Conservation (phyloP, 2,113 vertebrate genomes). For the Bubo blakistoni region DNA sequence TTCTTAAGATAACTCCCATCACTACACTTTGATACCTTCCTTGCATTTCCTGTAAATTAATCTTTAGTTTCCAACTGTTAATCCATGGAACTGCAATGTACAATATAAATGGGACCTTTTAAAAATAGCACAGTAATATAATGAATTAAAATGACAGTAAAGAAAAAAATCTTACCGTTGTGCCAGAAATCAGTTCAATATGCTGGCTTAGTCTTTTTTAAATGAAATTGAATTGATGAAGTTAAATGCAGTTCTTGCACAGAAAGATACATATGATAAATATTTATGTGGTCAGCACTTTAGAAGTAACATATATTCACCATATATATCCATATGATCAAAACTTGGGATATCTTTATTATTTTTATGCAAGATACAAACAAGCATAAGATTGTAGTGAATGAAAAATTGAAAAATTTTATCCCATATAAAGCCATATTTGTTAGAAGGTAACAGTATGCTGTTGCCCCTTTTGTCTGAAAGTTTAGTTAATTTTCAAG, state of each 20-base stretch:
- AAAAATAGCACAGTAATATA: slow-evolving; percentile 59
- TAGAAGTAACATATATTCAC: slow-evolving; percentile 9
- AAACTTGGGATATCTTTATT: background rate
- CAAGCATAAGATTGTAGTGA: background rate
- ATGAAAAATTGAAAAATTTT: background rate
- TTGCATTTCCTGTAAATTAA: slow-evolving; percentile 64
- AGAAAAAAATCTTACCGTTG: slow-evolving; percentile 17
- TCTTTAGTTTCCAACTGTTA: slow-evolving; percentile 62
- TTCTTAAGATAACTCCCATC: background rate
- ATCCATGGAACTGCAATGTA: slow-evolving; percentile 52
- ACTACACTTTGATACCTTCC: background rate
- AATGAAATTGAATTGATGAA: slow-evolving; percentile 68
- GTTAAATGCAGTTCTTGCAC: slow-evolving; percentile 28
- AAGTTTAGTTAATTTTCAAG: background rate
- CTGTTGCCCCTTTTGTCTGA: background rate
- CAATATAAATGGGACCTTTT: slow-evolving; percentile 64
- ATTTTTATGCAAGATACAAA: background rate
- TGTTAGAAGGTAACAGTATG: background rate
- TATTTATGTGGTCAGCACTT: slow-evolving; percentile 47
- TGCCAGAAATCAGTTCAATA: slow-evolving; percentile 62
- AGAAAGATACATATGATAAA: slow-evolving; percentile 32
- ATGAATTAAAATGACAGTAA: slow-evolving; percentile 66
- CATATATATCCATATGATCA: background rate
- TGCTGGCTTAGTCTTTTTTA: slow-evolving; percentile 65
- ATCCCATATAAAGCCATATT: background rate